Percentiles rank a stretch among this genome's conserved stretches.
These are phyloP conservation scores for Chaetophractus vellerosus DNA, from an alignment of 2,797 vertebrate genomes.

Conservation along the genomic window DNA sequence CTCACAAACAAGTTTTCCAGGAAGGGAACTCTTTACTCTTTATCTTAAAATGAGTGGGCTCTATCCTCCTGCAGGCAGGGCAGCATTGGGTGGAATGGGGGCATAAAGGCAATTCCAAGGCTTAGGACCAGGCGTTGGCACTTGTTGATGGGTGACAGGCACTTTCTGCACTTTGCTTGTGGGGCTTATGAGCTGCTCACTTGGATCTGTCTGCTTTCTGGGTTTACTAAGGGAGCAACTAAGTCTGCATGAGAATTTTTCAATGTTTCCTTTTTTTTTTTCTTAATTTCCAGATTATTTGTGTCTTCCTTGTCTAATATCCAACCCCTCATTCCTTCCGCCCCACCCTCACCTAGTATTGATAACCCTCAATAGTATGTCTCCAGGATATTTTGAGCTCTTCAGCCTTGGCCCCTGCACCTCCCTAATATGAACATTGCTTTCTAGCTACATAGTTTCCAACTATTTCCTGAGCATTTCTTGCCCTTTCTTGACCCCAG, in stretches of 20 bases:
- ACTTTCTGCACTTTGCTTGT: background rate
- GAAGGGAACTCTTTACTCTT: background rate
- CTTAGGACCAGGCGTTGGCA: background rate
- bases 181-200: background rate
- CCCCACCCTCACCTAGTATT: background rate
- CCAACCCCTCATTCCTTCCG: too few species aligned
- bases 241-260: background rate
- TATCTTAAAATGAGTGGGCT: background rate
- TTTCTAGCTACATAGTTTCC: background rate
- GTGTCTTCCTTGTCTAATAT: background rate
- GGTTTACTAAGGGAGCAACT: background rate
- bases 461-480: background rate
- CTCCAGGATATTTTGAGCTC: too few species aligned
- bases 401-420: background rate
- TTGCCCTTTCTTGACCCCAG: background rate
- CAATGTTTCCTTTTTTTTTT: background rate
- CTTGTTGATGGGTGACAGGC: background rate
- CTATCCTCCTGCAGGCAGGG: background rate
- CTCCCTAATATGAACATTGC: background rate
- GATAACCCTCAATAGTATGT: background rate
- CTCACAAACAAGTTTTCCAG: background rate
- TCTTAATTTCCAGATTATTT: conserved; percentile 11
- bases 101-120: background rate
- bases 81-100: background rate
- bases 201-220: background rate